phyloP scores from a whole-genome alignment of 1,140 invertebrate genomes.

The Euwallacea fornicatus region DNA sequence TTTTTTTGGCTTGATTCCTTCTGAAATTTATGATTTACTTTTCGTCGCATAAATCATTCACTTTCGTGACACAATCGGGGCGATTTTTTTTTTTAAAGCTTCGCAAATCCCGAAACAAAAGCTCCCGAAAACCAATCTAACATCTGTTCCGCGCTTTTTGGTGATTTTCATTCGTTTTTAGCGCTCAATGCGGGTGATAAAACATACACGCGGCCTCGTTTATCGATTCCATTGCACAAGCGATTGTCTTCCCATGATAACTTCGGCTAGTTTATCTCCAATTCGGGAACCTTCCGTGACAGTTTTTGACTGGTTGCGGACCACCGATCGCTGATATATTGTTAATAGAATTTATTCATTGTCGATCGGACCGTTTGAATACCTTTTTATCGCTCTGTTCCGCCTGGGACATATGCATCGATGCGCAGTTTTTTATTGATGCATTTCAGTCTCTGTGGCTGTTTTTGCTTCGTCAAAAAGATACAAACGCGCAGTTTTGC shows the following conservation, averaged over 20 bases:
- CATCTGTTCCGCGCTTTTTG: constrained; percentile 27
- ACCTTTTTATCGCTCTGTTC: background rate
- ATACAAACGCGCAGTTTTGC: too few relatives aligned
- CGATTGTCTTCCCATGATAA: constrained; percentile 24
- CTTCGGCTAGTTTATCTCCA: constrained; percentile 10
- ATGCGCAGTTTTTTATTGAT: background rate
- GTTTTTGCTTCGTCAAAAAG: too few relatives aligned
- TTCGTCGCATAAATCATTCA: constrained; percentile 1
- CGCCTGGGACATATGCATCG: background rate
- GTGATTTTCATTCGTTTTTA: constrained; percentile 45
- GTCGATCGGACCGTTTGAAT: background rate
- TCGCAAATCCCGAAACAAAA: background rate
- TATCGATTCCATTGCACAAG: constrained; percentile 18
- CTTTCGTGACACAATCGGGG: background rate
- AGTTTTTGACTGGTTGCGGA: constrained; percentile 16
- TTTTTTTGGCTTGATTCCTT: background rate
- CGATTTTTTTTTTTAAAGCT: background rate
- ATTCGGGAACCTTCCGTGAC: constrained; percentile 8
- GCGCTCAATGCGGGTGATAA: constrained; percentile 43
- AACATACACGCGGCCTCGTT: constrained; percentile 35
- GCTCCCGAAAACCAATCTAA: background rate
- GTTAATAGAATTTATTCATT: constrained; percentile 18
- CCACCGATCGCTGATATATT: constrained; percentile 12
- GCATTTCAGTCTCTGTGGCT: background rate
- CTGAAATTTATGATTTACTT: constrained; percentile 4